These are phyloP conservation scores for Setipinna tenuifilis DNA, from an alignment of 2,797 vertebrate species.

Conservation along the genomic window DNA sequence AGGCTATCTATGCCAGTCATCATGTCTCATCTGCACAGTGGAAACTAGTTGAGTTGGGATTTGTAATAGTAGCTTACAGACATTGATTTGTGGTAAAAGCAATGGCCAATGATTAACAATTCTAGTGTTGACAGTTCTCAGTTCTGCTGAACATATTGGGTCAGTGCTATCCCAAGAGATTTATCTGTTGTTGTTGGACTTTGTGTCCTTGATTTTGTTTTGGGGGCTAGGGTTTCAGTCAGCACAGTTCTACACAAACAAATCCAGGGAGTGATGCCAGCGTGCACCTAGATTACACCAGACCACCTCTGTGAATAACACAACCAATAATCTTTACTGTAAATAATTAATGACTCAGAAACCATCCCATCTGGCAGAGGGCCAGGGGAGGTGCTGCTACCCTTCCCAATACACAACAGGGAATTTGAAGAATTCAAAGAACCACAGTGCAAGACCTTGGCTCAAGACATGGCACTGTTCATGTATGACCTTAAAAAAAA, in stretches of 20 bases:
- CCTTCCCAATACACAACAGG: neutral
- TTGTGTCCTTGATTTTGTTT: constrained; percentile 9
- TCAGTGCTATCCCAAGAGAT: neutral
- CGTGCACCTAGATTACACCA: constrained; percentile 35
- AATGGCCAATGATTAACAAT: neutral
- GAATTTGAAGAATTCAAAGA: neutral
- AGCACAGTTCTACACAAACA: neutral
- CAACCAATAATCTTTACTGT: constrained; percentile 38
- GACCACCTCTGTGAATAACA: constrained; percentile 18
- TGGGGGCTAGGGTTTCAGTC: neutral
- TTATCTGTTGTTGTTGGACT: neutral
- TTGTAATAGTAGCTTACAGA: constrained; percentile 46
- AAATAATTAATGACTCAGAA: constrained; percentile 5
- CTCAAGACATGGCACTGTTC: neutral
- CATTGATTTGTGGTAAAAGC: constrained; percentile 33
- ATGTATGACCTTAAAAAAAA: neutral
- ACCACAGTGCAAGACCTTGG: neutral
- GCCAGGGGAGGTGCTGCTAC: neutral
- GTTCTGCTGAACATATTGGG: neutral
- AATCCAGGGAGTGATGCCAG: constrained; percentile 34
- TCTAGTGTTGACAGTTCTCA: neutral
- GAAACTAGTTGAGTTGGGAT: constrained; percentile 24
- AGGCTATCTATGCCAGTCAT: neutral
- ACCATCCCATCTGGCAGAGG: neutral
- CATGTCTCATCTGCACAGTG: neutral